Evolutionary conservation across 2,113 vertebrate species (phyloP).

Genomic region (Stegostoma tigrinum): DNA sequence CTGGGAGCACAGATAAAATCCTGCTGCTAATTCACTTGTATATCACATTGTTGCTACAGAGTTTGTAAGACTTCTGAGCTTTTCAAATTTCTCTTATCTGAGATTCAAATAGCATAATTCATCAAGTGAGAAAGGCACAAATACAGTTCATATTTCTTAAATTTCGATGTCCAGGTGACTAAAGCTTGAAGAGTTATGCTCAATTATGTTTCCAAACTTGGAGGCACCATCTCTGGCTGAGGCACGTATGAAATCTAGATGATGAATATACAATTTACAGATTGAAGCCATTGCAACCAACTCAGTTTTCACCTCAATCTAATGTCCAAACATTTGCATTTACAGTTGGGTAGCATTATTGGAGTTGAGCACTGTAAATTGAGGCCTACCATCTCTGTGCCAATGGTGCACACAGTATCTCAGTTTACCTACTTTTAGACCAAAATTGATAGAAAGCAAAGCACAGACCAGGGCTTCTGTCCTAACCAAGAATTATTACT

Average conservation of each 20-base stretch:
- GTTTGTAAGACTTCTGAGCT: no score
- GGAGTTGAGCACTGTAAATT: not conserved
- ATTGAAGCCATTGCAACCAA: not conserved
- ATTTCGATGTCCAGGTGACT: not conserved
- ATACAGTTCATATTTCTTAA: not conserved
- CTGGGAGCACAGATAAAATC: not conserved
- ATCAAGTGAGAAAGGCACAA: not conserved
- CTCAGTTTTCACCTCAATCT: not conserved
- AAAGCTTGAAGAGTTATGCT: not conserved
- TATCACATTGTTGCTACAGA: not conserved
- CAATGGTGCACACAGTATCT: no score
- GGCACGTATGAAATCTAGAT: no score
- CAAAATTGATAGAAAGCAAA: no score
- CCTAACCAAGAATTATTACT: no score
- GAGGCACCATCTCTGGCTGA: no score
- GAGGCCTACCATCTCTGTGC: no score
- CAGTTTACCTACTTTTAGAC: no score
- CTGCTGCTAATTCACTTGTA: not conserved
- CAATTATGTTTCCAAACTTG: not conserved
- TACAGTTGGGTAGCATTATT: not conserved
- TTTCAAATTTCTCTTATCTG: not conserved
- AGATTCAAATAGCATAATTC: not conserved
- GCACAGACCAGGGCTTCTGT: no score
- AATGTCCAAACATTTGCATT: not conserved
- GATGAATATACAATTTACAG: not conserved